Percentiles rank a stretch among this genome's conserved stretches.
phyloP scores from a whole-genome alignment of 2,888 invertebrate species.

The Epinotia demarniana region DNA sequence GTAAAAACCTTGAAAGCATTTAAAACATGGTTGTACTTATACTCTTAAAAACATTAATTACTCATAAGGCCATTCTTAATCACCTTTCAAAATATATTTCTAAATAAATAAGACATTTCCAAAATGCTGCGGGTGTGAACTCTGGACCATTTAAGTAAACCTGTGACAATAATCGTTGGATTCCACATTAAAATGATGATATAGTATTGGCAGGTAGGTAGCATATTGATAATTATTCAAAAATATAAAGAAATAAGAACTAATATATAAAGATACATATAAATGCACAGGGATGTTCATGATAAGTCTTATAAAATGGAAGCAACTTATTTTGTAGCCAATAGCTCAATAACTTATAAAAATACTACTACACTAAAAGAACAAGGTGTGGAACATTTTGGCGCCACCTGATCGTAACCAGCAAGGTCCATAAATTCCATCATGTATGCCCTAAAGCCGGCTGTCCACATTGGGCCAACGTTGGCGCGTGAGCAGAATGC shows the following conservation, averaged over 20 bases:
- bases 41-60: not conserved
- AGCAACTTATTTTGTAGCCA: not conserved
- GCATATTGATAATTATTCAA: not conserved
- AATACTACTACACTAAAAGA: not conserved
- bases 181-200: not conserved
- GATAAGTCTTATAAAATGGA: not conserved
- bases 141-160: not conserved
- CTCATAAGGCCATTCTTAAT: not conserved
- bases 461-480: too few species aligned
- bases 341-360: not conserved
- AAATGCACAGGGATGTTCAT: not conserved
- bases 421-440: too few species aligned
- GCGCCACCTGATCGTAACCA: too few species aligned
- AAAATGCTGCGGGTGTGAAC: not conserved
- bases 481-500: too few species aligned
- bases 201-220: not conserved
- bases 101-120: not conserved
- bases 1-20: not conserved
- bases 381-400: not conserved
- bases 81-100: not conserved
- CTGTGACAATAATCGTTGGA: not conserved
- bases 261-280: not conserved
- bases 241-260: not conserved
- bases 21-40: constrained; percentile 23
- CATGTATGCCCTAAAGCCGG: too few species aligned